Conservation (phyloP, 2,888 invertebrate species). For the Apeira syringaria region DNA sequence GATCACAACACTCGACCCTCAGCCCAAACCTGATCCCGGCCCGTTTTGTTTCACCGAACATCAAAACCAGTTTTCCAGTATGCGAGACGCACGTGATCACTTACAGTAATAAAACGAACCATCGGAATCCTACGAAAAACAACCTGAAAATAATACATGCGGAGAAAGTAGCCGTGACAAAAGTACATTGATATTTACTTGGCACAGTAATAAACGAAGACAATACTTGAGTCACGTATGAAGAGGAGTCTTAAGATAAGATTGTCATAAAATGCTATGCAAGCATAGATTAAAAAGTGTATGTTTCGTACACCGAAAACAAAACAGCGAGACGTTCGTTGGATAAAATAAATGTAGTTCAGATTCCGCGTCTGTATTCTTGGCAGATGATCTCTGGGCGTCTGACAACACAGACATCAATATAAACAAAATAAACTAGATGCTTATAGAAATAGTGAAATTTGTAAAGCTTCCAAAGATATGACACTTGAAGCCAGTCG, state of each 20-base stretch:
- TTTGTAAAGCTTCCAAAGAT: too few species aligned
- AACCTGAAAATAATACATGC: too few species aligned
- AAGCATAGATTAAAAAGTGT: constrained; percentile 7
- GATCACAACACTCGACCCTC: constrained; percentile 40
- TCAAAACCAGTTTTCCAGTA: constrained; percentile 44
- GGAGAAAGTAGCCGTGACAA: too few species aligned
- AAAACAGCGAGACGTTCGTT: constrained; percentile 11
- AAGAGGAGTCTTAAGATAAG: constrained; percentile 13
- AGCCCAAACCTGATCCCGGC: constrained; percentile 53
- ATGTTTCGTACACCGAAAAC: constrained; percentile 1
- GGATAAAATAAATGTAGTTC: constrained; percentile 28
- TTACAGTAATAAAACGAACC: constrained; percentile 4
- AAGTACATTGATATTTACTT: constrained; percentile 10
- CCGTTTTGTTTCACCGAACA: constrained; percentile 53
- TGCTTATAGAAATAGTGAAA: too few species aligned
- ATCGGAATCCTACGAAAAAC: too few species aligned
- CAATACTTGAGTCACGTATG: constrained; percentile 27
- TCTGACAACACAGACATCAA: constrained; percentile 45
- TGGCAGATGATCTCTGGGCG: constrained; percentile 45
- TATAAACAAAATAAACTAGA: constrained; percentile 39
- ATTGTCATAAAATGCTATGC: constrained; percentile 7
- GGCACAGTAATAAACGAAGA: constrained; percentile 16
- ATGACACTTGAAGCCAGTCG: too few species aligned
- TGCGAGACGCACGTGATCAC: constrained; percentile 23
- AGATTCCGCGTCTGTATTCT: constrained; percentile 29